These are phyloP conservation scores for Salvelinus fontinalis DNA, from an alignment of 2,113 vertebrate genomes.

Conservation along the genomic window DNA sequence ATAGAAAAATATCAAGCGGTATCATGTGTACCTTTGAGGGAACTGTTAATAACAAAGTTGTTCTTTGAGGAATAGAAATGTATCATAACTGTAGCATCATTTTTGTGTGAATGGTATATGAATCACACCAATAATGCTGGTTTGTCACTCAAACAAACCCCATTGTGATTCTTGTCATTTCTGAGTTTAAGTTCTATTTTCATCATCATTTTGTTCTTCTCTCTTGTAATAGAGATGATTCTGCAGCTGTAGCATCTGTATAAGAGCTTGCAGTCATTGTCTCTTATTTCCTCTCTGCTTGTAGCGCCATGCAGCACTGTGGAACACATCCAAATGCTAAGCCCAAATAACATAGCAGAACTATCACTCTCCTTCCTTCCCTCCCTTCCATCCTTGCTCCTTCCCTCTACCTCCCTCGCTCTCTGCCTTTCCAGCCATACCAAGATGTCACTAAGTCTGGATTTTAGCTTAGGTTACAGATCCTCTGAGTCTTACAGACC, in stretches of 20 bases:
- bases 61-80: background rate
- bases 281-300: slow-evolving; percentile 39
- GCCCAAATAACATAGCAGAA: slow-evolving; percentile 54
- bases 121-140: no score
- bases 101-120: no score
- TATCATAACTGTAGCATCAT: no score
- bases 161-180: background rate
- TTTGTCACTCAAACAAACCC: no score
- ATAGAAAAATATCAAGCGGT: background rate
- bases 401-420: slow-evolving; percentile 9
- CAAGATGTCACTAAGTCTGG: slow-evolving; percentile 57
- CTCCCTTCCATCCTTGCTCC: background rate
- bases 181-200: slow-evolving; percentile 23
- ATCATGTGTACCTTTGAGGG: background rate
- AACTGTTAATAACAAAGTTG: slow-evolving; percentile 7
- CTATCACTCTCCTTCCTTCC: slow-evolving; percentile 23
- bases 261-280: slow-evolving; percentile 7
- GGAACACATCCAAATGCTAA: slow-evolving; percentile 59
- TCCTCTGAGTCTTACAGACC: slow-evolving; percentile 57
- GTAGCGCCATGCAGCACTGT: slow-evolving; percentile 20
- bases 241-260: background rate
- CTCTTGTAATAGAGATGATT: slow-evolving; percentile 12
- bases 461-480: slow-evolving; percentile 64
- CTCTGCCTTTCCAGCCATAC: slow-evolving; percentile 15
- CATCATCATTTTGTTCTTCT: slow-evolving; percentile 32